Evolutionary conservation across 2,113 vertebrate genomes (phyloP), one percentile per base, ranked within the genome.

Genomic region (Trogon melanurus): DNA sequence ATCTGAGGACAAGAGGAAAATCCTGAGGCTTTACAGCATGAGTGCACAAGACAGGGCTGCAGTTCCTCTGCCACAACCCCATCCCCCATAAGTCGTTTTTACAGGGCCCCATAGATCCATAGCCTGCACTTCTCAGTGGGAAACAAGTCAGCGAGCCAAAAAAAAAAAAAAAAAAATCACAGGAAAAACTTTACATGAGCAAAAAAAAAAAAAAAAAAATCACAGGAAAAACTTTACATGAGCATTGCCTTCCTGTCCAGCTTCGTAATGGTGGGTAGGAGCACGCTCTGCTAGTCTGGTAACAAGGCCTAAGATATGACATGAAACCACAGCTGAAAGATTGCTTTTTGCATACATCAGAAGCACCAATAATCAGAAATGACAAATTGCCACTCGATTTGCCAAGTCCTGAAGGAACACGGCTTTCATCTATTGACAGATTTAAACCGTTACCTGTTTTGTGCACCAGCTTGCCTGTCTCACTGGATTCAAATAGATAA

Each of bases 181-280:
- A 41, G 3, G 16, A 22, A 51, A 69, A n/a, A 1, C 13, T 58
- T 36, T 2, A 5, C 17, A 15, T 2, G 2, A 78, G 20, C 41
- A 5, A n/a, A 48, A 79, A 47, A 30, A 22, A 27, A 26, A 32
- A 36, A 36, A 36, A 36, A 36, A 38, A 67, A 30, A 9, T 41
- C 2, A 0, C 4, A 41, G 3, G 16, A 22, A 51, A 69, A n/a
- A 1, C 13, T 58, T 36, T 2, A 5, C 17, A 15, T 2, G 2
- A 78, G 20, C 41, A 5, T 5, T 74, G 64, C 54, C 54, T 32
- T 60, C 29, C 32, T 22, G 41, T 16, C n/a, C 76, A 61, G 36
- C 23, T 54, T 44, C 51, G 27, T 7, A 4, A 5, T 0, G 1
- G n/a, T 3, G 3, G 3, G 5, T 25, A 29, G 48, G 26, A 25